These are phyloP conservation scores for Trachelus iudaicus DNA, from an alignment of 2,888 invertebrate genomes.

Conservation along the genomic window DNA sequence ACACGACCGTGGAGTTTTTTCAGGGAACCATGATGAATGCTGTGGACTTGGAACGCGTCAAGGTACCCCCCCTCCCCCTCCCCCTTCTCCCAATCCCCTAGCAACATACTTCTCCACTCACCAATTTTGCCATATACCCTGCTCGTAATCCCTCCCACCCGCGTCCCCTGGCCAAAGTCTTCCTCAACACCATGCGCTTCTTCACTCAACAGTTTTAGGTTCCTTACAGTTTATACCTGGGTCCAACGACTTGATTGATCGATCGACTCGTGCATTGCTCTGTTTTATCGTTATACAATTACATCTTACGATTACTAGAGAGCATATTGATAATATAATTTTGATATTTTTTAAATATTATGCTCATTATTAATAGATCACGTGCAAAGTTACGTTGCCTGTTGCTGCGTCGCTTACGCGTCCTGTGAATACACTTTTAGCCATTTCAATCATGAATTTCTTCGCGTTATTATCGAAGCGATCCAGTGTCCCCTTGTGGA, in stretches of 20 bases:
- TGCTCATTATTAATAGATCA: constrained; percentile 21
- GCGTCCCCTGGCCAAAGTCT: constrained; percentile 17
- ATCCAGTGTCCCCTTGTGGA: background rate
- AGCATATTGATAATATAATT: constrained; percentile 13
- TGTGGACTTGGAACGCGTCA: constrained; percentile 99
- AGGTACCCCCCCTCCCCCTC: constrained; percentile 77
- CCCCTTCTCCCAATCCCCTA: constrained; percentile 30
- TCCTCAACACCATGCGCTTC: constrained; percentile 37
- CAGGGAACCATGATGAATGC: constrained; percentile 99
- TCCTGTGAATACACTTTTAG: background rate
- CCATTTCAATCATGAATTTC: background rate
- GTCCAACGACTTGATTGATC: constrained; percentile 55
- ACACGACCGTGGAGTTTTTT: constrained; percentile 99
- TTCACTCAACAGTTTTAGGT: constrained; percentile 50
- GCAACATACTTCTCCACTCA: constrained; percentile 1
- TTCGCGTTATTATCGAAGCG: background rate
- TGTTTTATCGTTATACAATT: constrained; percentile 11
- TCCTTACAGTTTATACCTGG: constrained; percentile 49
- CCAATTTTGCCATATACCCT: constrained; percentile 4
- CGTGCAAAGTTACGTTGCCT: constrained; percentile 9
- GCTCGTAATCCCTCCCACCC: constrained; percentile 15
- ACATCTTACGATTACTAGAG: constrained; percentile 4
- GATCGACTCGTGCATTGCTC: constrained; percentile 30
- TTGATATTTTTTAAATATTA: constrained; percentile 3
- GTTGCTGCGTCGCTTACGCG: background rate